These are phyloP conservation scores for Eilema caniola DNA, from an alignment of 2,888 invertebrate genomes.

Conservation along the genomic window DNA sequence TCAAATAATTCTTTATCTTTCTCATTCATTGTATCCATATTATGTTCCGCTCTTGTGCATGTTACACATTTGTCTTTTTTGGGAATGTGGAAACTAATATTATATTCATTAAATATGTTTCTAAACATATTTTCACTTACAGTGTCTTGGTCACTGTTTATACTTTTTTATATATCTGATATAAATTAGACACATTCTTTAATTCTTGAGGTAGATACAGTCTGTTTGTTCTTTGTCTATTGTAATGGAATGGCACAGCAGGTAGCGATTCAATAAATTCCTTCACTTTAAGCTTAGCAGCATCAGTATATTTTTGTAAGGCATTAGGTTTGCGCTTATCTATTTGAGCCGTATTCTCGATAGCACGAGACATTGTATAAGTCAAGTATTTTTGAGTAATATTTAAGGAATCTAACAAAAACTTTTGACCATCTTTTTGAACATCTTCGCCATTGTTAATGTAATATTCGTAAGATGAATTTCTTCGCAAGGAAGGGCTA, in stretches of 20 bases:
- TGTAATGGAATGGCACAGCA: background rate
- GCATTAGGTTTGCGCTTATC: background rate
- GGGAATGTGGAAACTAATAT: slow-evolving; percentile 13
- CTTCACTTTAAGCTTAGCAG: background rate
- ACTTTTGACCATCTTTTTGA: too few relatives aligned
- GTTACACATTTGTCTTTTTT: slow-evolving; percentile 21
- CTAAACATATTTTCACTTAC: slow-evolving; percentile 6
- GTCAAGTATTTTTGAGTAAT: too few relatives aligned
- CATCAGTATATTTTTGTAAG: background rate
- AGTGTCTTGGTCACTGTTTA: background rate
- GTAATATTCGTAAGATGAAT: too few relatives aligned
- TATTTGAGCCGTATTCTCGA: too few relatives aligned
- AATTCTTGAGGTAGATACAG: background rate
- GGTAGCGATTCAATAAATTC: background rate
- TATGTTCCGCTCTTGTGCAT: background rate
- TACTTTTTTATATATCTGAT: background rate
- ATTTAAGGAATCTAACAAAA: too few relatives aligned
- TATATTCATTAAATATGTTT: slow-evolving; percentile 12
- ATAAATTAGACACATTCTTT: slow-evolving; percentile 5
- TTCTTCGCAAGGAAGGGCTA: too few relatives aligned
- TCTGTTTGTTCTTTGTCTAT: background rate
- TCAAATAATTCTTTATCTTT: background rate
- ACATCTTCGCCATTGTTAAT: too few relatives aligned
- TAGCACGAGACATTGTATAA: too few relatives aligned
- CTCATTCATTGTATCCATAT: background rate